Conservation (phyloP, 2,113 vertebrate genomes). For the Ciconia stormi region DNA sequence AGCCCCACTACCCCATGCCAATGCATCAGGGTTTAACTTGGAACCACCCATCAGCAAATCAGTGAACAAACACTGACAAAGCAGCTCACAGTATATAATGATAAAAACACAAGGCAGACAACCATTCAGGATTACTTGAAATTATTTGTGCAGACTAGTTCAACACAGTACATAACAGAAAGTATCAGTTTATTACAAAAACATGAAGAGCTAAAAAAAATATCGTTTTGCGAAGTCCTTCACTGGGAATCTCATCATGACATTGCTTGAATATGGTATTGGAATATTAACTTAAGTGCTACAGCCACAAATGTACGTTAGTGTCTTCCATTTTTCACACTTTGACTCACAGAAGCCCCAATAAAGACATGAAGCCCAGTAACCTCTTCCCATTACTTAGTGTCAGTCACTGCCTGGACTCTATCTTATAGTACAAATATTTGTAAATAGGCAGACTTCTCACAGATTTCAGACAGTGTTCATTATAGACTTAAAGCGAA, state of each 20-base stretch:
- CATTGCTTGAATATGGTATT: neutral
- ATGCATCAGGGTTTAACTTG: neutral
- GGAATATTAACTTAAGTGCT: neutral
- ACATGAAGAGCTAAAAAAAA: neutral
- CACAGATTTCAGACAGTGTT: neutral
- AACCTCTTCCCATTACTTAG: neutral
- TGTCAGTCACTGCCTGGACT: neutral
- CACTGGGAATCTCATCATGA: neutral
- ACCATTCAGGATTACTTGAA: neutral
- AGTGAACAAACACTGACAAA: neutral
- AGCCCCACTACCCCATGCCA: neutral
- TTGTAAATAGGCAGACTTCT: neutral
- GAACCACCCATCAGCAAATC: neutral
- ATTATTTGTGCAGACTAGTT: neutral
- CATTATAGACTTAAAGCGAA: too few species aligned
- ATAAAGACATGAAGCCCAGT: neutral
- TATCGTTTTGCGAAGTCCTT: neutral
- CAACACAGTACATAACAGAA: neutral
- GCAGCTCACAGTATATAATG: neutral
- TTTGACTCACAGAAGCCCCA: neutral
- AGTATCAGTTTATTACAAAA: neutral
- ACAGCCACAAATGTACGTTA: accelerated
- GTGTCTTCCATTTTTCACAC: neutral
- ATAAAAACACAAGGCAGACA: neutral
- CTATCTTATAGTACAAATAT: neutral